These are phyloP conservation scores for Lepidotrigona ventralis DNA, from an alignment of 1,140 invertebrate genomes.

Conservation along the genomic window DNA sequence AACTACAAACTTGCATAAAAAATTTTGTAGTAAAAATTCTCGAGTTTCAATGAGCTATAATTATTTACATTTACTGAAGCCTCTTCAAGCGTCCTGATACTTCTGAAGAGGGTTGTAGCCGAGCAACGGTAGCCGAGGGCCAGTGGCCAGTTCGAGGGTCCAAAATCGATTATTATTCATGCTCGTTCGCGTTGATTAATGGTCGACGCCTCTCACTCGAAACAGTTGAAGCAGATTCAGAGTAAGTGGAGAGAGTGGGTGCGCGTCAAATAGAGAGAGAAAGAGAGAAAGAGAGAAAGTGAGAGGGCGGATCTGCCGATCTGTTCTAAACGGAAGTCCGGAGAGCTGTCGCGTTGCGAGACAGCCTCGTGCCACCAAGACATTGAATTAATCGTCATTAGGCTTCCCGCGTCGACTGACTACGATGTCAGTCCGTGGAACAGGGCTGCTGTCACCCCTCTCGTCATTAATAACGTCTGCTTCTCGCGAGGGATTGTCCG, in stretches of 20 bases:
- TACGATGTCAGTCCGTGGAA: constrained; percentile 38
- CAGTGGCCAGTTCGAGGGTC: not conserved
- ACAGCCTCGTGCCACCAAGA: constrained; percentile 44
- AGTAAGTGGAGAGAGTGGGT: not conserved
- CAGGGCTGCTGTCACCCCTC: constrained; percentile 57
- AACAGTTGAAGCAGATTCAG: constrained; percentile 23
- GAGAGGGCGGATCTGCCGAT: not conserved
- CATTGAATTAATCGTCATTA: constrained; percentile 72
- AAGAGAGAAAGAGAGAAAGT: not conserved
- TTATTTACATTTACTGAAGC: not conserved
- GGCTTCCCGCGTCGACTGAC: constrained; percentile 53
- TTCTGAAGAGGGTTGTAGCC: not conserved
- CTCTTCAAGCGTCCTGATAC: not conserved
- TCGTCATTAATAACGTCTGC: constrained; percentile 67
- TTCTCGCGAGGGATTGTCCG: constrained; percentile 4
- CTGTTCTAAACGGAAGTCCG: constrained; percentile 23
- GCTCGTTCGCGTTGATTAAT: constrained; percentile 57
- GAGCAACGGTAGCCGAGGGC: not conserved
- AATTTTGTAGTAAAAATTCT: not conserved
- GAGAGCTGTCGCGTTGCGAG: constrained; percentile 47
- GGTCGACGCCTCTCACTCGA: constrained; percentile 3
- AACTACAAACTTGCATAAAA: too few relatives aligned
- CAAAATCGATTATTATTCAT: constrained; percentile 60
- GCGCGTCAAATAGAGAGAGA: too few relatives aligned
- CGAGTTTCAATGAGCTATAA: not conserved